phyloP scores from a whole-genome alignment of 37 sponge, comb jelly and placozoan species.

The Hexactinellida sp. region DNA sequence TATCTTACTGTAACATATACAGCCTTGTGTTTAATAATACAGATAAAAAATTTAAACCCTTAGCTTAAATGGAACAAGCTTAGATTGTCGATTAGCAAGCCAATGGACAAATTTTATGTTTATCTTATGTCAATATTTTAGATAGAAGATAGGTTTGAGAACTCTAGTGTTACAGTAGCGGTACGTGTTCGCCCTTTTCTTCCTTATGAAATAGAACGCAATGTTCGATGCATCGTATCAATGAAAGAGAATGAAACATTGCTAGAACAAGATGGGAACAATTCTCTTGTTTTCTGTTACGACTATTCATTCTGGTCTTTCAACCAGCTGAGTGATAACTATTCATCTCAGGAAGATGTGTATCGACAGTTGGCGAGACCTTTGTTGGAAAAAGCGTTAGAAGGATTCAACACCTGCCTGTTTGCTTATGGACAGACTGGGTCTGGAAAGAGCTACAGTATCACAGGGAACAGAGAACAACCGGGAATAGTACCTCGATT shows the following conservation, averaged over 20 bases:
- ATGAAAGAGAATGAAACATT: constrained; percentile 11
- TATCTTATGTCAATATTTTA: too few species aligned
- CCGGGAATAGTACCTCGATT: constrained; percentile 63
- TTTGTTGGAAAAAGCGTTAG: constrained; percentile 61
- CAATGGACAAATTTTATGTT: too few species aligned
- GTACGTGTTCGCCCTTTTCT: constrained; percentile 59
- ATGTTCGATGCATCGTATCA: background rate
- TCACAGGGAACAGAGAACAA: constrained; percentile 54
- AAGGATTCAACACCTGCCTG: constrained; percentile 78
- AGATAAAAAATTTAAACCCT: too few species aligned
- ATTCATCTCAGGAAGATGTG: constrained; percentile 39
- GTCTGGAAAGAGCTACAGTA: constrained; percentile 79
- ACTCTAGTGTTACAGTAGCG: constrained; percentile 52
- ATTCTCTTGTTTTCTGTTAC: constrained; percentile 31
- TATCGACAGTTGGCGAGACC: constrained; percentile 55
- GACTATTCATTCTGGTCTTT: constrained; percentile 82
- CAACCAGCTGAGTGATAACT: background rate
- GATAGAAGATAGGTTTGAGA: constrained; percentile 29
- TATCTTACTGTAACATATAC: too few species aligned
- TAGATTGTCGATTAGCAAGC: too few species aligned
- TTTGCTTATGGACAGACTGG: constrained; percentile 92
- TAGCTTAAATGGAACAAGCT: too few species aligned
- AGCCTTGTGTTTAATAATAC: too few species aligned
- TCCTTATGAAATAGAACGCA: background rate
- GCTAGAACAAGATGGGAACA: background rate